Evolutionary conservation across 2,888 invertebrate genomes (phyloP).

Genomic region (Amphiduros pacificus): DNA sequence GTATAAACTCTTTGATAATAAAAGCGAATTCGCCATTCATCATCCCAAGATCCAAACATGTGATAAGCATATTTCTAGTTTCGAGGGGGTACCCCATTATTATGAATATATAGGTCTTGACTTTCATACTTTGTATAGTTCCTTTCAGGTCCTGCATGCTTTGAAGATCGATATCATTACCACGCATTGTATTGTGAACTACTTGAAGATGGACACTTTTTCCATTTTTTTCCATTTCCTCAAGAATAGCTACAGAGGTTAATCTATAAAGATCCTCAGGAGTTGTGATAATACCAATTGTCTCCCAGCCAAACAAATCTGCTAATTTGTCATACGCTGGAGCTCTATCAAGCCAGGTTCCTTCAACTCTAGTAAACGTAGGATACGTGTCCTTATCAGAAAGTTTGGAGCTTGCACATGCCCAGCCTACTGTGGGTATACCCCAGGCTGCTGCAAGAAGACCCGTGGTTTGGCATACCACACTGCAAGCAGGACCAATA

Average conservation of each 20-base stretch:
- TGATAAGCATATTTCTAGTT: not conserved
- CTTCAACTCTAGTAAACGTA: not conserved
- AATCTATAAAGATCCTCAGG: not conserved
- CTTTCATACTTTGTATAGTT: too few species aligned
- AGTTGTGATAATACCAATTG: not conserved
- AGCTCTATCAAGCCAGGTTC: not conserved
- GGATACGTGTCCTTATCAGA: not conserved
- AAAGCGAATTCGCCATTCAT: not conserved
- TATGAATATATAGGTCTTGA: not conserved
- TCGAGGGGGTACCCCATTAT: not conserved
- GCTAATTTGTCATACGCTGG: not conserved
- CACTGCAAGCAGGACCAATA: not conserved
- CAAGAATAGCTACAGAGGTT: not conserved
- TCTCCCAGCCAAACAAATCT: not conserved
- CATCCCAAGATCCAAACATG: not conserved
- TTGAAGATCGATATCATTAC: too few species aligned
- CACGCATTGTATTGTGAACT: not conserved
- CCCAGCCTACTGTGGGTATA: not conserved
- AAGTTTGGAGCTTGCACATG: not conserved
- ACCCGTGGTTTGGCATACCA: not conserved
- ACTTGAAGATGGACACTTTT: not conserved
- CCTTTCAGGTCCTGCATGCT: not conserved
- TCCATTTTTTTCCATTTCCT: not conserved
- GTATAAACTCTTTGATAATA: not conserved
- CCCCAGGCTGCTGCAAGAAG: constrained; percentile 1